A percentile compares a stretch with the other conserved stretches of the same genome.
Evolutionary conservation across 2,888 invertebrate species (phyloP).

Genomic region (Koerneria pararmatus): DNA sequence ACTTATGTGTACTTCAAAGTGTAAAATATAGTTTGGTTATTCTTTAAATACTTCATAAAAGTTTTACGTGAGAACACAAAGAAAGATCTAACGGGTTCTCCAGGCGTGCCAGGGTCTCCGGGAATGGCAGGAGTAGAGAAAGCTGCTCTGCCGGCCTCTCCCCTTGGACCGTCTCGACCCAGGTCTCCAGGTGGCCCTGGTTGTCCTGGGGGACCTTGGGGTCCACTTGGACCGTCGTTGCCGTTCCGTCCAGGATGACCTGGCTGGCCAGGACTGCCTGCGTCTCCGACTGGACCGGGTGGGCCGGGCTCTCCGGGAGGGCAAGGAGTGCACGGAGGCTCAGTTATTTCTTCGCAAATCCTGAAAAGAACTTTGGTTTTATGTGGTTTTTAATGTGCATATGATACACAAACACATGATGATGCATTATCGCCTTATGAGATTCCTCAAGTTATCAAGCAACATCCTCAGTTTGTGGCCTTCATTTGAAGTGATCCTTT

Average conservation of each 20-base stretch:
- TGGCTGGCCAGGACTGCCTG: slow-evolving; percentile 42
- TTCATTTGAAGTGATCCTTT: background rate
- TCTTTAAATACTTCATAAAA: background rate
- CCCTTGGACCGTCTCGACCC: slow-evolving; percentile 55
- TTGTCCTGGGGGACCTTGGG: slow-evolving; percentile 55
- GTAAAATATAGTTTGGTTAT: background rate
- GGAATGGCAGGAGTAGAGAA: slow-evolving; percentile 58
- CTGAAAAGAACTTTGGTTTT: slow-evolving; percentile 29
- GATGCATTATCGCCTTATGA: too few species aligned
- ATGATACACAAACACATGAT: too few species aligned
- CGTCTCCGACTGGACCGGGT: slow-evolving; percentile 46
- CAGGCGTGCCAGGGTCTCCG: slow-evolving; percentile 57
- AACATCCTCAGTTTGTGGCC: background rate
- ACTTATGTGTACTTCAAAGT: background rate
- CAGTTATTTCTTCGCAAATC: slow-evolving; percentile 56
- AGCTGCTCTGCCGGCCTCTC: slow-evolving; percentile 58
- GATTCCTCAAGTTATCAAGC: too few species aligned
- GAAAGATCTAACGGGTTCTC: slow-evolving; percentile 47
- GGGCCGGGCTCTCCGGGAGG: slow-evolving; percentile 57
- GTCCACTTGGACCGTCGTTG: slow-evolving; percentile 57
- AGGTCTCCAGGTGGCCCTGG: slow-evolving; percentile 50
- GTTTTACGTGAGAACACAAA: background rate
- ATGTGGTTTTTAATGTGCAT: too few species aligned
- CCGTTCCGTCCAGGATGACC: slow-evolving; percentile 54
- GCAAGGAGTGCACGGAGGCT: slow-evolving; percentile 57